These are phyloP conservation scores for Hexactinellida sp. DNA, from an alignment of 37 sponge, comb jelly and placozoan genomes.

Conservation along the genomic window DNA sequence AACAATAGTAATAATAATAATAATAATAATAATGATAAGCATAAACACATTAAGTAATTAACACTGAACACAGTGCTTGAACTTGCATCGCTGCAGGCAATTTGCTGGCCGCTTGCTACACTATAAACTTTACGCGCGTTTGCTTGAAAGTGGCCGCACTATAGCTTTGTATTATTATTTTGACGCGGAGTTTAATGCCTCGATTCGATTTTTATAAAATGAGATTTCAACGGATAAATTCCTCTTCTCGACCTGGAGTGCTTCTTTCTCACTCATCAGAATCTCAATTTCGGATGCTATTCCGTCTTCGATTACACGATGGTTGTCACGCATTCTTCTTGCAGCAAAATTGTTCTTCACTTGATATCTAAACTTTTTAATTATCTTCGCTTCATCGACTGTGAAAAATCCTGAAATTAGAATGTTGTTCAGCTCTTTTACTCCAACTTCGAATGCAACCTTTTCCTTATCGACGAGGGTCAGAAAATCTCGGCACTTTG, in stretches of 20 bases:
- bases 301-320: neutral
- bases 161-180: too few species aligned
- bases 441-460: neutral
- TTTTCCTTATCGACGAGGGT: neutral
- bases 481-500: neutral
- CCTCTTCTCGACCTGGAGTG: neutral
- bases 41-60: too few species aligned
- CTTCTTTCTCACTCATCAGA: neutral
- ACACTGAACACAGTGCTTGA: too few species aligned
- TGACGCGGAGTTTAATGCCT: too few species aligned
- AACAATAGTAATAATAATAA: too few species aligned
- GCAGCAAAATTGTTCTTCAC: slow-evolving; percentile 2
- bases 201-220: neutral
- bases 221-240: neutral
- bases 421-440: neutral
- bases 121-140: too few species aligned
- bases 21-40: too few species aligned
- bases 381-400: neutral
- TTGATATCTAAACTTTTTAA: neutral
- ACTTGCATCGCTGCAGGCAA: too few species aligned
- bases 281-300: neutral
- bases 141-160: too few species aligned
- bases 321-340: neutral
- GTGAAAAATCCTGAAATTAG: neutral
- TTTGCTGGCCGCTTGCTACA: too few species aligned